A percentile compares a stretch with the other conserved stretches of the same genome.
phyloP scores from a whole-genome alignment of 2,113 vertebrate genomes.

The Philantomba maxwellii region DNA sequence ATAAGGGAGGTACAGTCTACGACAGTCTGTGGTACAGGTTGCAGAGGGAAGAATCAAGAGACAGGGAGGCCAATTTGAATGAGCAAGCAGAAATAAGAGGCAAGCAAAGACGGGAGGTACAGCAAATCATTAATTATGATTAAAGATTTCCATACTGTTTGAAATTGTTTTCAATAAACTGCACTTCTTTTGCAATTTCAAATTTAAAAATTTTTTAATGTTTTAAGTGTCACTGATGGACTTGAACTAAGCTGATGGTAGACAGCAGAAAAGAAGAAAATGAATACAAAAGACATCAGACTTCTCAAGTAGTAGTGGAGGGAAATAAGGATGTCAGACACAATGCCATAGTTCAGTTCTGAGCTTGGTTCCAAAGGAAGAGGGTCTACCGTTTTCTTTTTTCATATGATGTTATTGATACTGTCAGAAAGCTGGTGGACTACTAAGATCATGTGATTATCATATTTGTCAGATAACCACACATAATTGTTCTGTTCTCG shows the following conservation, averaged over 20 bases:
- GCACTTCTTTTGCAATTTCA: background rate
- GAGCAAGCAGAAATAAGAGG: background rate
- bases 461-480: background rate
- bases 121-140: background rate
- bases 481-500: background rate
- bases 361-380: background rate
- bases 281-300: background rate
- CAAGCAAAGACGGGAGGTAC: background rate
- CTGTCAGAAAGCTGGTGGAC: background rate
- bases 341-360: background rate
- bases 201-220: background rate
- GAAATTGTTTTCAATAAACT: background rate
- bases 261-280: background rate
- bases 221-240: background rate
- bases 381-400: background rate
- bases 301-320: background rate
- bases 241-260: background rate
- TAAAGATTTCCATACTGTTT: background rate
- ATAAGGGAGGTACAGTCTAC: background rate
- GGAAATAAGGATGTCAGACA: background rate
- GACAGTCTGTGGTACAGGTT: background rate
- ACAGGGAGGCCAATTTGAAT: background rate
- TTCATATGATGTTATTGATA: background rate
- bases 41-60: background rate
- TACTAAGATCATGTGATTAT: background rate